phyloP scores from a whole-genome alignment of 1,140 invertebrate genomes.

The Pseudomyrmex pallidus region DNA sequence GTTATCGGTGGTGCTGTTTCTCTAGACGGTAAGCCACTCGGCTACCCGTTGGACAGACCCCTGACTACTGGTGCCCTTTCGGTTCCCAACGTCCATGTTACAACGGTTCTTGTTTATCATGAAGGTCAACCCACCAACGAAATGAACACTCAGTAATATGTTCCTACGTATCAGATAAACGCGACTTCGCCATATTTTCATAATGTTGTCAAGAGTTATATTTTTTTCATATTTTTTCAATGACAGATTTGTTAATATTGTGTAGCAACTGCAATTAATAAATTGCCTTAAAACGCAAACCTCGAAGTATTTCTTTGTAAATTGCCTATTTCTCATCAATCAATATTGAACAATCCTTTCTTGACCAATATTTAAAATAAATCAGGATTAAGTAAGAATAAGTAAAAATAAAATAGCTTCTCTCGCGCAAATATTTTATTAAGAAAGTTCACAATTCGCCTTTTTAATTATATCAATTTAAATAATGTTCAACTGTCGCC shows the following conservation, averaged over 20 bases:
- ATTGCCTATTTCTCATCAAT: too few relatives aligned
- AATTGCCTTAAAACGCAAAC: constrained; percentile 65
- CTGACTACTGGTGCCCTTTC: constrained; percentile 79
- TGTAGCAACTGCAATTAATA: constrained; percentile 69
- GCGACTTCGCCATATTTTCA: not conserved
- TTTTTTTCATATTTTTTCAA: constrained; percentile 37
- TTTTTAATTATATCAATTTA: not conserved
- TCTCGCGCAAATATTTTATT: constrained; percentile 56
- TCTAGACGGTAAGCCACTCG: constrained; percentile 83
- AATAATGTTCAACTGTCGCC: not conserved
- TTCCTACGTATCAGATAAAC: constrained; percentile 38
- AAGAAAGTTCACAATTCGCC: constrained; percentile 42
- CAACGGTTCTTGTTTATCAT: constrained; percentile 83
- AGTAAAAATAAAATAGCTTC: constrained; percentile 8
- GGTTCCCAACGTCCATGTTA: constrained; percentile 82
- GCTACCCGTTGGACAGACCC: constrained; percentile 85
- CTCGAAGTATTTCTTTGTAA: not conserved
- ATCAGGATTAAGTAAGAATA: too few relatives aligned
- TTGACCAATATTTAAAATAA: too few relatives aligned
- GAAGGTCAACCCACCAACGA: constrained; percentile 74
- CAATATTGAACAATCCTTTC: too few relatives aligned
- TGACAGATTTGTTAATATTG: constrained; percentile 50
- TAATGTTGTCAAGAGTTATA: not conserved
- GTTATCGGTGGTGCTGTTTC: constrained; percentile 81
- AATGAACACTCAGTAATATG: constrained; percentile 54